Base-by-base conservation (phyloP, 2,113 vertebrate species). In the Vulpes vulpes region DNA sequence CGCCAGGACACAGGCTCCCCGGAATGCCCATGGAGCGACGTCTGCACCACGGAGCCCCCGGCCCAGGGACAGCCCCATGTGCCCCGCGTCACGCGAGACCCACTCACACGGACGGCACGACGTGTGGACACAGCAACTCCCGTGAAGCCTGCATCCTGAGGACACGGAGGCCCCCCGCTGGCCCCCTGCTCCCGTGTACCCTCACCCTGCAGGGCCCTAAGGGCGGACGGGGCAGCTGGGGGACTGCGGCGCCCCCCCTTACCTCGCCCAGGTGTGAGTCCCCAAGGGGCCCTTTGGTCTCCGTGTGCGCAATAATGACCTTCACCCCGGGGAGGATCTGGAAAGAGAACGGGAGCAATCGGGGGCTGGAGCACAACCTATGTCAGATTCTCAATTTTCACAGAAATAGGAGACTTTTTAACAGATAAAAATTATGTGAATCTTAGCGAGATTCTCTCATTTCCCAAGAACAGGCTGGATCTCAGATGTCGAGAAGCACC, bases 211-310 rank as follows among this genome's bases (percentile, higher is more conserved):
- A 43, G 43, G 43, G 43, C 43, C 43, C 43, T 43, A 43, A 43
- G 43, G 43, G 43, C 7, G 7, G 38, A 15, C 19, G 11, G 27
- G 35, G 73, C 20, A 84, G 83, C 19, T 27, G 27, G 11, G 49
- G 32, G 67, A 23, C 5, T 43, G 3, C 8, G 14, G 51, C 12
- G 38, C 27, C 30, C 2, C 35, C 17, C 55, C 74, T 99, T 97
- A 99, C 99, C 99, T 99, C 99, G 95, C 99, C 99, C 92, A 99
- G 98, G 97, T 99, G 99, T 0, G 99, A 99, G 98, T 99, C 99
- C 98, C 99, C 99, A 38, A 99, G 98, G 22, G 99, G 99, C 67
- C 99, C 99, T 98, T 99, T 99, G 67, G 99, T 99, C 98, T 99
- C 99, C 0, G 99, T 99, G 98, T 99, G 99, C 20, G 99, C 99